Evolutionary conservation across 1,140 invertebrate species (phyloP), one percentile per base, ranked within the genome.

Genomic region (Choristoneura fumiferana): DNA sequence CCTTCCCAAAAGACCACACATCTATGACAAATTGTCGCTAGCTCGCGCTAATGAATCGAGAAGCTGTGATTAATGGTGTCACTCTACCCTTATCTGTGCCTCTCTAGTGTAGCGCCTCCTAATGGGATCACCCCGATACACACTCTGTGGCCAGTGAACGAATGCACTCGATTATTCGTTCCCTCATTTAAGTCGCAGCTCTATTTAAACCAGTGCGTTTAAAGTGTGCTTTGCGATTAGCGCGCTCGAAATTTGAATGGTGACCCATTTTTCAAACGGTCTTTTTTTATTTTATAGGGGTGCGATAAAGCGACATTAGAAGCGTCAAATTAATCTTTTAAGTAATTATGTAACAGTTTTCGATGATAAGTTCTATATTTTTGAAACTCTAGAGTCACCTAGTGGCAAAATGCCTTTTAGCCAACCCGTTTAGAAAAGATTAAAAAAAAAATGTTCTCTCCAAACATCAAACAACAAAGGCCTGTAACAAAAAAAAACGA

Each of bases 81-180:
- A 45, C 17, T 45, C 40, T 17, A 45, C 40, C 40, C 40, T 45
- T 45, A 45, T 45, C 40, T 29, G 22, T 29, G 40, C 15, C 17
- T 22, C 15, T 39, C 10, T 45, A 45, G 17, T 45, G 40, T 45
- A 45, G 40, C 40, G 40, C 40, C 40, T 45, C 8, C 40, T 45
- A 45, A 45, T 45, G 40, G 40, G 40, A 45, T 45, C 40, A 45
- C 40, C 40, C 40, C 18, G 40, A 45, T 45, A 39, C 37, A 22
- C 15, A 9, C 39, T 40, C 13, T 40, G 40, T 15, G 15, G 15
- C 8, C 35, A 22, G 40, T n/a, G 40, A 45, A 45, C 40, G 40
- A 45, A 45, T 45, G 18, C 22, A 29, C 15, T 10, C 40, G 17
- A 45, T 45, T 17, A 45, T 45, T 45, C 40, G 40, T 45, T 45